These are phyloP conservation scores for Danio albolineatus DNA, from an alignment of 2,797 vertebrate genomes.

Conservation along the genomic window DNA sequence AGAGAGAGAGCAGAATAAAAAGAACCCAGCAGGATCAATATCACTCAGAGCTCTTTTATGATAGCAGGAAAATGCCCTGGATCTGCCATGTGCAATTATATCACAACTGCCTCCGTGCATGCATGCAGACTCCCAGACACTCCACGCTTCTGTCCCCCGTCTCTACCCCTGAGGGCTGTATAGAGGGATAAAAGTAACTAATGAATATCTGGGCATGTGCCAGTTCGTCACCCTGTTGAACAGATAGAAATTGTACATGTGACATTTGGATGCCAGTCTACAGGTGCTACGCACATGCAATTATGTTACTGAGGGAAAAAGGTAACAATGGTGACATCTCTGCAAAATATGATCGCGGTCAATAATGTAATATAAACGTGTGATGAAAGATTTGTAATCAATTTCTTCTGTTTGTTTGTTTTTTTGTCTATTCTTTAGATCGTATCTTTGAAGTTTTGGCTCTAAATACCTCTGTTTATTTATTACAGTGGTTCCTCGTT, in stretches of 20 bases:
- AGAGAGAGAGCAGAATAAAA: slow-evolving; percentile 44
- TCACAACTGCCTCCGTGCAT: slow-evolving; percentile 41
- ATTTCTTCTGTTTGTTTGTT: no score
- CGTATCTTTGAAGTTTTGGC: no score
- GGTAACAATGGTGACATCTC: background rate
- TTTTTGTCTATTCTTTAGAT: no score
- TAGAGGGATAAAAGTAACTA: slow-evolving; percentile 12
- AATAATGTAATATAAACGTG: no score
- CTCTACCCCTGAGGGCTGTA: background rate
- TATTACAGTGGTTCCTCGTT: no score
- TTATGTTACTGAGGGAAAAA: background rate
- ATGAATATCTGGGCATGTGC: slow-evolving; percentile 18
- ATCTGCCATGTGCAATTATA: slow-evolving; percentile 84
- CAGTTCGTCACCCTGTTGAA: background rate
- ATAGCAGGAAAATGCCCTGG: slow-evolving; percentile 80
- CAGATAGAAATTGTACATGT: background rate
- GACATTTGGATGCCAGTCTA: slow-evolving; percentile 16
- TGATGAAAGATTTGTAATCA: no score
- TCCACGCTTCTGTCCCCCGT: background rate
- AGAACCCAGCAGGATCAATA: slow-evolving; percentile 74
- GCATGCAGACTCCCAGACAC: slow-evolving; percentile 43
- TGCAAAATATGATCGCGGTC: no score
- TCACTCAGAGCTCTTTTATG: slow-evolving; percentile 76
- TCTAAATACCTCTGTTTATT: no score
- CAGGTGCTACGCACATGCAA: background rate